Conservation (phyloP, 2,888 invertebrate species). For the Cataglyphis rosenhaueri region DNA sequence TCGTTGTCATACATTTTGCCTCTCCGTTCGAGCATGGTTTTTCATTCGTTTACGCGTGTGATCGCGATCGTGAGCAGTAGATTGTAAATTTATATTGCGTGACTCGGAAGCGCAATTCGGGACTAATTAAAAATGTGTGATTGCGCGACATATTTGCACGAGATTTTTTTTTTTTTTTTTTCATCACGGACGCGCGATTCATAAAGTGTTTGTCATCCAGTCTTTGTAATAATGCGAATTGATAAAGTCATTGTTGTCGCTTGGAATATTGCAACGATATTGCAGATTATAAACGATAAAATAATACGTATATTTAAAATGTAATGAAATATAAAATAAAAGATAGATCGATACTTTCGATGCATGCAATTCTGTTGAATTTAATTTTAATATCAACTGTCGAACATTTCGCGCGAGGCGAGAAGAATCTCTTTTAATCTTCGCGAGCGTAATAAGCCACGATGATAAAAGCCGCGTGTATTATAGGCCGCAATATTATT, state of each 20-base stretch:
- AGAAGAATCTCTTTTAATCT: background rate
- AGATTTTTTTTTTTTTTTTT: background rate
- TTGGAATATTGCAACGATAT: background rate
- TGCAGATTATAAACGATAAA: background rate
- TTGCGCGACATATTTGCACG: slow-evolving; percentile 22
- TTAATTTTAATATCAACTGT: background rate
- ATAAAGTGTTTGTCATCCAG: slow-evolving; percentile 6
- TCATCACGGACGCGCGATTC: background rate
- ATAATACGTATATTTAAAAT: background rate
- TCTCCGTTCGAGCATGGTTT: background rate
- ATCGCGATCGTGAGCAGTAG: background rate
- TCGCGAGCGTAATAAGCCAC: slow-evolving; percentile 20
- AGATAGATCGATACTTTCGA: background rate
- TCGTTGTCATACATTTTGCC: background rate
- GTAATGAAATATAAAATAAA: background rate
- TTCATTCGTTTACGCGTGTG: background rate
- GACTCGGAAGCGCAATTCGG: slow-evolving; percentile 20
- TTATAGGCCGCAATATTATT: background rate
- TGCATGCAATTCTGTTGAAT: background rate
- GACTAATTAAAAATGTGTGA: slow-evolving; percentile 20
- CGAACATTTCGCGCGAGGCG: background rate
- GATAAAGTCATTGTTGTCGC: slow-evolving; percentile 16
- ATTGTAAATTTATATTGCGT: slow-evolving; percentile 8
- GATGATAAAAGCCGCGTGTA: background rate
- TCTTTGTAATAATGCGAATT: background rate